Evolutionary conservation across 2,888 invertebrate species (phyloP).

Genomic region (Callinectes sapidus): DNA sequence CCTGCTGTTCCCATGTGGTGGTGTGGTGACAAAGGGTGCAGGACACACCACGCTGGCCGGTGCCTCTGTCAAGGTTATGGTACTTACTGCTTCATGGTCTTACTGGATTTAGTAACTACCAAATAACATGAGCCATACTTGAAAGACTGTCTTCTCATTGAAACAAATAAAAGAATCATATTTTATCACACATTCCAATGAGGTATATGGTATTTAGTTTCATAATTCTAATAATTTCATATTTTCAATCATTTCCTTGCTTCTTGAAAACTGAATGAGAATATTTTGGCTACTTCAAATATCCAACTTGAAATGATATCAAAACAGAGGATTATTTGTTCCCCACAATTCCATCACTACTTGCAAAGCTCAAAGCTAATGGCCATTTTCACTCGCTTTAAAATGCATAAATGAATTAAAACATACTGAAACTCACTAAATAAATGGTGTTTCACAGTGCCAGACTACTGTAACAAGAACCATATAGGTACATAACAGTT

Average conservation of each 20-base stretch:
- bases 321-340: neutral
- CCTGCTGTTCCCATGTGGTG: neutral
- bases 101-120: neutral
- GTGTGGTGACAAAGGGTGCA: neutral
- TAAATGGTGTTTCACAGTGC: conserved; percentile 12
- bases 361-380: neutral
- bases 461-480: conserved; percentile 10
- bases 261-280: neutral
- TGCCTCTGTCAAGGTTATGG: neutral
- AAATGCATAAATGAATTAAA: neutral
- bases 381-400: neutral
- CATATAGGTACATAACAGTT: neutral
- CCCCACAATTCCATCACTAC: neutral
- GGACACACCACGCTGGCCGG: neutral
- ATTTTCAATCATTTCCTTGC: neutral
- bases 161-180: neutral
- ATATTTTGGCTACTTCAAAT: neutral
- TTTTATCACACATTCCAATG: neutral
- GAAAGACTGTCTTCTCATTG: neutral
- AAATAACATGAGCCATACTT: neutral
- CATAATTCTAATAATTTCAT: neutral
- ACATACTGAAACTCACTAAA: conserved; percentile 5
- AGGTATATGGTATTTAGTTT: neutral
- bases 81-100: neutral
- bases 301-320: neutral